These are phyloP conservation scores for Sebastes cheni DNA, from an alignment of 2,797 vertebrate species.

Conservation along the genomic window DNA sequence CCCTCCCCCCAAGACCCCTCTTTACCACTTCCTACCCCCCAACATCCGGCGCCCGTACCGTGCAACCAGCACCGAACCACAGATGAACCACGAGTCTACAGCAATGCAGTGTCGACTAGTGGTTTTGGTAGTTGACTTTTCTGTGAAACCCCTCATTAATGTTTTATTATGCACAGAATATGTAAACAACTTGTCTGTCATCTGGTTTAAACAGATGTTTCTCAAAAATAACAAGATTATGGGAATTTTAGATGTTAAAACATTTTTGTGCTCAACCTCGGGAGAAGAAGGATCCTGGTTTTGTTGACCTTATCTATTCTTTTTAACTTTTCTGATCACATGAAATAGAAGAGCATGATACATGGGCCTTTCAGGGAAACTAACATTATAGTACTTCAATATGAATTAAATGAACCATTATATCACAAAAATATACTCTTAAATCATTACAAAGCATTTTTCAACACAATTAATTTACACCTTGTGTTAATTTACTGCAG, in stretches of 20 bases:
- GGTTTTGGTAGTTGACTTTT: no score
- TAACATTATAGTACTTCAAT: neutral
- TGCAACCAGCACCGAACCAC: no score
- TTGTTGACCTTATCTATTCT: neutral
- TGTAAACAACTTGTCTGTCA: neutral
- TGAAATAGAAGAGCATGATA: neutral
- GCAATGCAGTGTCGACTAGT: no score
- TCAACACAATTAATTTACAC: neutral
- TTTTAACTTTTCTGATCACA: neutral
- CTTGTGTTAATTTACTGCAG: neutral
- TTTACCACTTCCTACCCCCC: neutral
- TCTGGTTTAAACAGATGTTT: neutral
- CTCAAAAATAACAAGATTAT: neutral
- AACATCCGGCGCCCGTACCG: neutral
- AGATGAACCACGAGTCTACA: no score
- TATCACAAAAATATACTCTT: neutral
- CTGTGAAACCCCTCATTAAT: no score
- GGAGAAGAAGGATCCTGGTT: neutral
- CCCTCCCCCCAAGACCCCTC: no score
- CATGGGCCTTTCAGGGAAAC: neutral
- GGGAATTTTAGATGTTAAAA: neutral
- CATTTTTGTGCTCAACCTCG: neutral
- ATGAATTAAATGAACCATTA: neutral
- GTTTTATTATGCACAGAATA: neutral
- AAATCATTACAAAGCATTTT: neutral